Conservation (phyloP, 2,888 invertebrate species). For the Alitta virens region DNA sequence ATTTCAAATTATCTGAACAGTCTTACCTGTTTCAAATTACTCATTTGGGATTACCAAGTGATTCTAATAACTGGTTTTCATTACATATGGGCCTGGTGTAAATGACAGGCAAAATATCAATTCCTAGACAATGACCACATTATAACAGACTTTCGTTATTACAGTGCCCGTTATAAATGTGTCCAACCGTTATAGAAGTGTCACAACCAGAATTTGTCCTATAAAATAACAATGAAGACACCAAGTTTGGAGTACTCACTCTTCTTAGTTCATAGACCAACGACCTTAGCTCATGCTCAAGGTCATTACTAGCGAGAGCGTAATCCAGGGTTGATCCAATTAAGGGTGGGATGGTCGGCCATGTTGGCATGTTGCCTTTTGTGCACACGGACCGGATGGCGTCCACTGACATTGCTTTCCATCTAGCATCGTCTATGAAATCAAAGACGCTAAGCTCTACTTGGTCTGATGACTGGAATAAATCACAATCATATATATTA, state of each 20-base stretch:
- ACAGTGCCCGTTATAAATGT: too few species aligned
- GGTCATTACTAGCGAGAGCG: slow-evolving; percentile 47
- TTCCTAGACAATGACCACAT: too few species aligned
- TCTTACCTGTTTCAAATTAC: neutral
- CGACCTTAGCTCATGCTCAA: slow-evolving; percentile 52
- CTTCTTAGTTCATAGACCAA: slow-evolving; percentile 49
- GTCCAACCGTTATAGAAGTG: too few species aligned
- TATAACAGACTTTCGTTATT: too few species aligned
- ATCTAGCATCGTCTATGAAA: slow-evolving; percentile 47
- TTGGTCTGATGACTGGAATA: slow-evolving; percentile 43
- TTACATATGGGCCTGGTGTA: too few species aligned
- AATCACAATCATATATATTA: too few species aligned
- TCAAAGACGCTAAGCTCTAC: slow-evolving; percentile 54
- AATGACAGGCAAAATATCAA: too few species aligned
- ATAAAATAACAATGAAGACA: too few species aligned
- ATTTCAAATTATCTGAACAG: neutral
- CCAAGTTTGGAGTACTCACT: slow-evolving; percentile 35
- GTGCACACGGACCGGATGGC: slow-evolving; percentile 51
- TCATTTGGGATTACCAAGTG: neutral
- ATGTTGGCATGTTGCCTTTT: slow-evolving; percentile 30
- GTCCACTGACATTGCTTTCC: slow-evolving; percentile 57
- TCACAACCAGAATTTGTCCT: too few species aligned
- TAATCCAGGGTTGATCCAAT: slow-evolving; percentile 42
- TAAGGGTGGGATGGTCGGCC: slow-evolving; percentile 49
- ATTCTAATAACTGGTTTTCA: too few species aligned